Percentiles rank a stretch among this genome's conserved stretches.
phyloP scores from a whole-genome alignment of 2,888 invertebrate genomes.

The Cordilura impudica region DNA sequence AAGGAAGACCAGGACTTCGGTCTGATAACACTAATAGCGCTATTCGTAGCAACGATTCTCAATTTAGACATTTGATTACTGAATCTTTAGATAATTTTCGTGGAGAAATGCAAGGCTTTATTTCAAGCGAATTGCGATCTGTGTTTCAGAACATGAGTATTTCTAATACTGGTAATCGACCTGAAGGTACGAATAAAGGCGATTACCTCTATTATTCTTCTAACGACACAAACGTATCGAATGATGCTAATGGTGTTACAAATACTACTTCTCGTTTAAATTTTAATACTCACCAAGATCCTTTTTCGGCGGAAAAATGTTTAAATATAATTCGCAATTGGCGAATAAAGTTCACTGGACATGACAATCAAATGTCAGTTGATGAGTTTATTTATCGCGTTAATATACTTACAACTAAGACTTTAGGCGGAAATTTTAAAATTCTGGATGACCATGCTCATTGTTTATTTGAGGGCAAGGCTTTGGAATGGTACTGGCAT shows the following conservation, averaged over 20 bases:
- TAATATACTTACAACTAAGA: conserved; percentile 12
- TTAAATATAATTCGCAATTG: conserved; percentile 33
- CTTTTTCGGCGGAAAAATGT: conserved; percentile 9
- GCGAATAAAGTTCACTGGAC: not conserved
- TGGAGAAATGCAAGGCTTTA: not conserved
- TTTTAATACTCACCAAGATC: not conserved
- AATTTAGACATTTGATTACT: not conserved
- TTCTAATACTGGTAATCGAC: not conserved
- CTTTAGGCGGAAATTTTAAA: conserved; percentile 16
- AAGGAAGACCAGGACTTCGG: not conserved
- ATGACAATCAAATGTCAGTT: conserved; percentile 27
- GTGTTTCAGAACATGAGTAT: not conserved
- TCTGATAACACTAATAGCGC: not conserved
- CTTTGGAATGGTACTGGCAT: conserved; percentile 21
- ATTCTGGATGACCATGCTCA: conserved; percentile 4
- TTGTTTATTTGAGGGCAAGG: conserved; percentile 23
- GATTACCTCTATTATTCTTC: not conserved
- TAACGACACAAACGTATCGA: too few relatives aligned
- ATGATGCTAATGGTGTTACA: not conserved
- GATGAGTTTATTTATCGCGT: conserved; percentile 43
- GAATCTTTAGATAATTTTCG: not conserved
- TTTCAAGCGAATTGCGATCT: not conserved
- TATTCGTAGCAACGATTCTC: not conserved
- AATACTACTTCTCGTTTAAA: not conserved
- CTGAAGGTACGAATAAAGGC: not conserved